phyloP scores from a whole-genome alignment of 2,113 vertebrate genomes.

The Notechis scutatus region DNA sequence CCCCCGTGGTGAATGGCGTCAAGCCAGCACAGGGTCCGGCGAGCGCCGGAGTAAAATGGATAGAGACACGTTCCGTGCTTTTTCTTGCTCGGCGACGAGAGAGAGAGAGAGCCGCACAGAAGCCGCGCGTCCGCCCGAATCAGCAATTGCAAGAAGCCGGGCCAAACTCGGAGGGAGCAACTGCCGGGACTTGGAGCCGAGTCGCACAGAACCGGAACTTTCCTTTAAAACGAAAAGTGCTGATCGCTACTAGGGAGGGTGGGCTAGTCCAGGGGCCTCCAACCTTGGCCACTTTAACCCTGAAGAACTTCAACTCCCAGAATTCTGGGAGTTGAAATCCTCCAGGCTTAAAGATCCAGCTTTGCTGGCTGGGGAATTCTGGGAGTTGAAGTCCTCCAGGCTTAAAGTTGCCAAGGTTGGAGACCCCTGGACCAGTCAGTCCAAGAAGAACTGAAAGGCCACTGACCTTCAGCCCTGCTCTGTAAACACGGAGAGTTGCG shows the following conservation, averaged over 20 bases:
- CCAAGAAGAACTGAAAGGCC: not conserved
- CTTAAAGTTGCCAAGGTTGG: no score
- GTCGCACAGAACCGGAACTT: not conserved
- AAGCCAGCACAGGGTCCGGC: not conserved
- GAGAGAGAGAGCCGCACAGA: not conserved
- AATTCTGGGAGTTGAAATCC: no score
- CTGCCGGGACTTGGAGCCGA: not conserved
- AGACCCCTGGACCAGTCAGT: not conserved
- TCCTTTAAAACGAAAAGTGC: not conserved
- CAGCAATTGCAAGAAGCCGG: not conserved
- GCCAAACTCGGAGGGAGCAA: not conserved
- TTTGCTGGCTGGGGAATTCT: no score
- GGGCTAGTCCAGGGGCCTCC: not conserved
- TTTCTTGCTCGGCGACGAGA: not conserved
- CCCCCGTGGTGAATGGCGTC: not conserved
- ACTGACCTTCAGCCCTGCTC: not conserved
- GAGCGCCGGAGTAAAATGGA: not conserved
- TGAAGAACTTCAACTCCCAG: no score
- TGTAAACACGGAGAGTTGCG: not conserved
- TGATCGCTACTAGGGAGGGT: not conserved
- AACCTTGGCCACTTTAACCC: no score
- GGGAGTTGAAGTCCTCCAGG: no score
- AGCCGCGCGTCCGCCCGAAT: not conserved
- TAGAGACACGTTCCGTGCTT: not conserved
- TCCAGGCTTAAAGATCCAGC: no score